Base-by-base conservation (phyloP, 2,888 invertebrate species). In the Catocala sponsa region DNA sequence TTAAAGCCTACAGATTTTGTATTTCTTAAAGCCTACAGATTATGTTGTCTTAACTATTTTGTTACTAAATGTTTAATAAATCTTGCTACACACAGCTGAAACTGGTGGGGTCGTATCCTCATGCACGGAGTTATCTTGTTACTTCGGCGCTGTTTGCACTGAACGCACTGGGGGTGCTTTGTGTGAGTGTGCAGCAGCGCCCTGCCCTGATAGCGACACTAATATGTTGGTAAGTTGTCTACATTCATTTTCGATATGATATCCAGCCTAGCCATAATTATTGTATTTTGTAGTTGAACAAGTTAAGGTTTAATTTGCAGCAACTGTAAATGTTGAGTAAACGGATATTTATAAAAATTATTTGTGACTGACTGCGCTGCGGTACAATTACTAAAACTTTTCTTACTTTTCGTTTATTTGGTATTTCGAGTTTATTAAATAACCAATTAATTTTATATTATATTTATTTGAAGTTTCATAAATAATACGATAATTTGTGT, bases 121-220 rank as follows among this genome's bases (percentile, higher is more conserved):
- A 62, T 98, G 98, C 88, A 94, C 95, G 59, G 97, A 97, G 69
- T 90, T 98, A 75, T 96, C 96, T 41, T 98, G 98, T 86, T 97
- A 97, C 85, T 98, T 97, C 84, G 98, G 98, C 7, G 98, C 98
- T 0, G 95, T 96, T 53, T 98, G 98, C 89, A 96, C 96, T 41
- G 97, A 97, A 83, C 95, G 96, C 65, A 96, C 96, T 11, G 96
- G 96, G 0, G 95, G 96, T 12, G 97, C 97, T 0, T 95, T 96
- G 55, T 98, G 98, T 87, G 96, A 97, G 80, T 98, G 98, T 86
- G 96, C 96, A 0, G 95, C 95, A 80, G 95, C 95, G 0, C 88
- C 94, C 0, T 95, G 95, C 54, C 85, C 94, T 0, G 94, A 94
- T 46, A 92, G 88, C 49, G 94, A 94, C 49, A 88, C 90, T 4